Evolutionary conservation across 2,797 vertebrate genomes (phyloP).

Genomic region (Lemur catta): DNA sequence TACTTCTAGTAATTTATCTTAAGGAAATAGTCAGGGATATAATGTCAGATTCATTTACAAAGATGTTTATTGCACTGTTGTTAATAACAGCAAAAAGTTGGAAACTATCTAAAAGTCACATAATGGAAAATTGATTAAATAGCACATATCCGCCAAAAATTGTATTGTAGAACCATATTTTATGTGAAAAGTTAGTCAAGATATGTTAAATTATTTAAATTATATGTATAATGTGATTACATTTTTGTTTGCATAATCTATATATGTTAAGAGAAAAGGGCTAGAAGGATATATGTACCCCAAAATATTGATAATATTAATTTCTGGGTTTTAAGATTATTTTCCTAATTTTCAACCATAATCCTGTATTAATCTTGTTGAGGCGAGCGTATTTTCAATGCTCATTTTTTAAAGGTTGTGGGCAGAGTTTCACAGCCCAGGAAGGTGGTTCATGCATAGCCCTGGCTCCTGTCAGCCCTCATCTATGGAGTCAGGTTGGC

Average conservation of each 20-base stretch:
- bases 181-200: neutral
- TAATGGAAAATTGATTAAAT: neutral
- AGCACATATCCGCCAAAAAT: neutral
- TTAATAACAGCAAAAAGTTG: constrained; percentile 15
- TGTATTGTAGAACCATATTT: neutral
- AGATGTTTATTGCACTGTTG: neutral
- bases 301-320: neutral
- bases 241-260: constrained; percentile 6
- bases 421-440: neutral
- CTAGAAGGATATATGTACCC: neutral
- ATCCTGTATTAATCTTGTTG: neutral
- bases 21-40: neutral
- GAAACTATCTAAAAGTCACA: neutral
- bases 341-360: neutral
- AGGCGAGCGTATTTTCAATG: neutral
- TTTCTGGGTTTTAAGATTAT: neutral
- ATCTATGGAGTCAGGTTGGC: neutral
- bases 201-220: neutral
- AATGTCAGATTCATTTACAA: neutral
- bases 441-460: neutral
- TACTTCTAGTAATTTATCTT: constrained; percentile 7
- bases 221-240: neutral
- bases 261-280: neutral
- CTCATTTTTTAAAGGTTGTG: neutral
- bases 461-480: neutral